Conservation (phyloP, 2,113 vertebrate genomes). For the Erpornis zantholeuca region DNA sequence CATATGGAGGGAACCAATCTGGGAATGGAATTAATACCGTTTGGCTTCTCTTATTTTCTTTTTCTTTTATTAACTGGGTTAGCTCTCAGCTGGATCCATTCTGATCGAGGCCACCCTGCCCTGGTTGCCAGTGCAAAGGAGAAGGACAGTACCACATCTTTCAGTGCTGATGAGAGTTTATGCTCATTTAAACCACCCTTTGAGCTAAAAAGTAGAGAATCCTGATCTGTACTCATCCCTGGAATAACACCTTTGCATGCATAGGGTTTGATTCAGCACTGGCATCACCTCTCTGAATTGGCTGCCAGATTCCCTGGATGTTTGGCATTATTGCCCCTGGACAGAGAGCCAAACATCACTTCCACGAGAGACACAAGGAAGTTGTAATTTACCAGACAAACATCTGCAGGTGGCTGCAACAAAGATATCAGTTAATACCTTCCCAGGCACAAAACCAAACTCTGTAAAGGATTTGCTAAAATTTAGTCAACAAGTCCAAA, state of each 20-base stretch:
- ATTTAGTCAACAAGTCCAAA: neutral
- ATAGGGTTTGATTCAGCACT: neutral
- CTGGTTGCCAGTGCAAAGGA: neutral
- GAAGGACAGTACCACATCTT: neutral
- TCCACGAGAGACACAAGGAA: neutral
- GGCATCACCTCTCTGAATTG: accelerated
- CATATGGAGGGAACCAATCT: neutral
- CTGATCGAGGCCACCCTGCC: neutral
- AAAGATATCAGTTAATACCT: neutral
- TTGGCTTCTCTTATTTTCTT: neutral
- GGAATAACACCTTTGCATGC: neutral
- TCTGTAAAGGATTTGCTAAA: neutral
- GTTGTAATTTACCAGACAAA: neutral
- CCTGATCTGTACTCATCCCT: neutral
- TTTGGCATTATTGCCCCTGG: accelerated
- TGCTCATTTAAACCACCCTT: neutral
- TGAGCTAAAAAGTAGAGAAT: neutral
- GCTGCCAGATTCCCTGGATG: neutral
- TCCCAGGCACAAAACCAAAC: neutral
- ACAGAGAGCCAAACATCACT: neutral
- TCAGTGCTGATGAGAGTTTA: neutral
- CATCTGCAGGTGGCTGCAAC: neutral
- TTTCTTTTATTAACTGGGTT: neutral
- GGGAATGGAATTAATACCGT: neutral
- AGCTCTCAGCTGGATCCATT: neutral